Base-by-base conservation (phyloP, 2,113 vertebrate species). In the Elaphurus davidianus region DNA sequence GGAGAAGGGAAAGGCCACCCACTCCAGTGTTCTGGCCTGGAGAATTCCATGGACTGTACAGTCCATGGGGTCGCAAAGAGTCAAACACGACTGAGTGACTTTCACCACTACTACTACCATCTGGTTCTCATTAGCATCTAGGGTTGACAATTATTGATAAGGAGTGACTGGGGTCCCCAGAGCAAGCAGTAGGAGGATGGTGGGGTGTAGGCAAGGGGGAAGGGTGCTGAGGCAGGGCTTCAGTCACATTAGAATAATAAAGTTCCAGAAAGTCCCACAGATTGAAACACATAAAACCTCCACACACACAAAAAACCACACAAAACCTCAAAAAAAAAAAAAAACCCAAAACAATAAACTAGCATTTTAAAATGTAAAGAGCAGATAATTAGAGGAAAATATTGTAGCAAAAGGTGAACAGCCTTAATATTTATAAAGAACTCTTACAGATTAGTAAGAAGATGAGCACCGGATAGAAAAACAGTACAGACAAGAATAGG, bases 401-500 rank as follows among this genome's bases (percentile, higher is more conserved):
- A 60, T 50, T 82, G 54, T 87, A 94, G 54, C 25, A 47, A 90
- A 95, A 96, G 85, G 25, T 94, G 94, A 86, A 21, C 62, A 79
- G 60, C 43, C 60, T 95, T 95, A n/a, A n/a, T 91, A 89, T 62
- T 94, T 91, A 94, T 92, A 87, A 79, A 86, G 47, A 67, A 47
- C 81, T 62, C 71, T 89, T 74, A 88, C 19, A 87, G 91, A 94
- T 92, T 83, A 86, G 7, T 84, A 95, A 93, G 57, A 67, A 86
- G 84, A 71, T 54, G 88, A 95, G 71, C 43, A 54, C 67, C 60
- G 13, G 19, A 16, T 76, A 84, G 84, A 91, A 94, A 98, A 97
- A 93, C 90, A 76, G 60, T 47, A n/a, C 55, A 45, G 91, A 91
- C 95, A 94, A 92, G 98, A 97, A 96, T 23, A 82, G 95, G 82